Evolutionary conservation across 2,113 vertebrate species (phyloP).

Genomic region (Suricata suricatta): DNA sequence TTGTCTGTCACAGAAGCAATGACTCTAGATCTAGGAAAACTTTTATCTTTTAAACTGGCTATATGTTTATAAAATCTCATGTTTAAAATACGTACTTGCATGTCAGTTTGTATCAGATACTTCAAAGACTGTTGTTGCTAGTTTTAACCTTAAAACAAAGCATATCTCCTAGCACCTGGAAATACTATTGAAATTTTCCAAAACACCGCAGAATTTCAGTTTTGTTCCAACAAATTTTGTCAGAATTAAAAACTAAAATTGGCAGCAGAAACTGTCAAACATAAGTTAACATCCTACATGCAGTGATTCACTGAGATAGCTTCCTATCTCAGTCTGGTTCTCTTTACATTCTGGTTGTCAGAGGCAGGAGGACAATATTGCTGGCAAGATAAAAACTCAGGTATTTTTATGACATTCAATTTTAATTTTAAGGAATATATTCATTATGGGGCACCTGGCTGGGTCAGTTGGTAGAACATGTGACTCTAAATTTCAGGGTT

Average conservation of each 20-base stretch:
- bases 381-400: background rate
- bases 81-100: background rate
- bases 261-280: background rate
- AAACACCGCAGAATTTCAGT: background rate
- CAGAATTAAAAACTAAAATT: background rate
- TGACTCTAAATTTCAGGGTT: too few relatives aligned
- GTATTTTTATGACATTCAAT: background rate
- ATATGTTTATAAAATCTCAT: background rate
- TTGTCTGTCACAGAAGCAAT: background rate
- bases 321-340: conserved; percentile 1
- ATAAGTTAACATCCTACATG: background rate
- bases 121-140: background rate
- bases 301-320: conserved; percentile 50
- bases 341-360: conserved; percentile 38
- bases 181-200: background rate
- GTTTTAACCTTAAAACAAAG: background rate
- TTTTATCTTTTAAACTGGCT: background rate
- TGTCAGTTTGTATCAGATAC: background rate
- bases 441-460: background rate
- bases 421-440: background rate
- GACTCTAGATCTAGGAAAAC: background rate
- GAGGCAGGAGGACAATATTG: conserved; percentile 13
- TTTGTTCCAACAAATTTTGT: background rate
- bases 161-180: background rate
- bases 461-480: too few relatives aligned